Evolutionary conservation across 1,140 invertebrate genomes (phyloP).

Genomic region (Argopecten irradians): DNA sequence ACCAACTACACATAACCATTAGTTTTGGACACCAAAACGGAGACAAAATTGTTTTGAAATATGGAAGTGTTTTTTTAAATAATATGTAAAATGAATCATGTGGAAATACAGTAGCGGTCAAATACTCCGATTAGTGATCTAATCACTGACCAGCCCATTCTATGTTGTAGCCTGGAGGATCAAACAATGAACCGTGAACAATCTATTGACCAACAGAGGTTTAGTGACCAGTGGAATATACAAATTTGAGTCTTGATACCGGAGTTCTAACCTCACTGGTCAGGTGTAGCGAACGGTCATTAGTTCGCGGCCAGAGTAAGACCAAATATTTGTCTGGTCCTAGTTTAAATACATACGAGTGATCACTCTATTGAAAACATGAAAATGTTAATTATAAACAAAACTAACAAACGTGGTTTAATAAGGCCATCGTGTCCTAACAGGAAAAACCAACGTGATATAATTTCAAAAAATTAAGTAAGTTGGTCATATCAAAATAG

Average conservation of each 20-base stretch:
- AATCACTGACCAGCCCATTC: neutral
- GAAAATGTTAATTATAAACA: neutral
- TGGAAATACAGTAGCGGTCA: neutral
- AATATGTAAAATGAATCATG: neutral
- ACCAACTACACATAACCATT: neutral
- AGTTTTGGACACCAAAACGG: neutral
- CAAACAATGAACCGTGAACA: neutral
- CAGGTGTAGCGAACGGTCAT: neutral
- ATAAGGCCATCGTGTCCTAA: neutral
- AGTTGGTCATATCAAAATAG: neutral
- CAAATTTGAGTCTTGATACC: neutral
- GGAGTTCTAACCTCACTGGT: neutral
- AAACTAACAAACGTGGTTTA: neutral
- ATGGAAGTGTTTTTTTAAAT: neutral
- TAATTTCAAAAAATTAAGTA: neutral
- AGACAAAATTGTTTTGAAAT: neutral
- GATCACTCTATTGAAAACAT: neutral
- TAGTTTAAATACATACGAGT: neutral
- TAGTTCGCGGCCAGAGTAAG: neutral
- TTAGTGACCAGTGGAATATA: neutral
- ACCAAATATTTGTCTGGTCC: neutral
- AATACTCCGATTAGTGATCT: neutral
- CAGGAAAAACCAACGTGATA: neutral
- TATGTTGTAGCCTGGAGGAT: neutral
- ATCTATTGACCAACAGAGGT: neutral